Conservation (phyloP, 2,888 invertebrate species). For the Leucophenga maculata region DNA sequence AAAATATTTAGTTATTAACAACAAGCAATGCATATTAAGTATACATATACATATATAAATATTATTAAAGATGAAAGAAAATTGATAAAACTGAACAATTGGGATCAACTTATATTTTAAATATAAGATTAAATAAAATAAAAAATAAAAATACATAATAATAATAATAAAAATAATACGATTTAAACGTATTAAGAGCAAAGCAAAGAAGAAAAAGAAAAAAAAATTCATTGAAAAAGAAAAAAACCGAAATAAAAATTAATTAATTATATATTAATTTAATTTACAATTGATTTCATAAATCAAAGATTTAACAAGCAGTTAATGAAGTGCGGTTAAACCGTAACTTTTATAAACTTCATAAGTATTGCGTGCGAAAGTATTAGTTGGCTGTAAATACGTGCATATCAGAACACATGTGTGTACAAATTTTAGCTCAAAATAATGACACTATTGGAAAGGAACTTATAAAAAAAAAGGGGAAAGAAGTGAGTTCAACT, state of each 20-base stretch:
- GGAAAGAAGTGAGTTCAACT: too few relatives aligned
- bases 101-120: slow-evolving; percentile 72
- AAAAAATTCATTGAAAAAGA: slow-evolving; percentile 12
- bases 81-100: slow-evolving; percentile 72
- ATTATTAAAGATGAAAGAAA: slow-evolving; percentile 31
- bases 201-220: slow-evolving; percentile 7
- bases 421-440: too few relatives aligned
- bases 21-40: background rate
- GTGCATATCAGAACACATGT: too few relatives aligned
- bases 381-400: too few relatives aligned
- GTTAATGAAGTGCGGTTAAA: too few relatives aligned
- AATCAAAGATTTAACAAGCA: too few relatives aligned
- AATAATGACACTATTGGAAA: too few relatives aligned
- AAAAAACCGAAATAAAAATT: background rate
- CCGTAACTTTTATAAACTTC: too few relatives aligned
- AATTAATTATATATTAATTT: too few relatives aligned
- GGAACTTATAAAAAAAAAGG: too few relatives aligned
- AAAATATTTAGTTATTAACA: slow-evolving; percentile 11
- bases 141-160: slow-evolving; percentile 33
- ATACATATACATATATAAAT: slow-evolving; percentile 14
- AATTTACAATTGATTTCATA: too few relatives aligned
- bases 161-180: slow-evolving; percentile 38
- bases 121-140: slow-evolving; percentile 66
- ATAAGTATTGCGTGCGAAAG: too few relatives aligned
- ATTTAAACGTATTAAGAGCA: background rate